These are phyloP conservation scores for Lasioglossum oenotherae DNA, from an alignment of 2,888 invertebrate genomes.

Conservation along the genomic window DNA sequence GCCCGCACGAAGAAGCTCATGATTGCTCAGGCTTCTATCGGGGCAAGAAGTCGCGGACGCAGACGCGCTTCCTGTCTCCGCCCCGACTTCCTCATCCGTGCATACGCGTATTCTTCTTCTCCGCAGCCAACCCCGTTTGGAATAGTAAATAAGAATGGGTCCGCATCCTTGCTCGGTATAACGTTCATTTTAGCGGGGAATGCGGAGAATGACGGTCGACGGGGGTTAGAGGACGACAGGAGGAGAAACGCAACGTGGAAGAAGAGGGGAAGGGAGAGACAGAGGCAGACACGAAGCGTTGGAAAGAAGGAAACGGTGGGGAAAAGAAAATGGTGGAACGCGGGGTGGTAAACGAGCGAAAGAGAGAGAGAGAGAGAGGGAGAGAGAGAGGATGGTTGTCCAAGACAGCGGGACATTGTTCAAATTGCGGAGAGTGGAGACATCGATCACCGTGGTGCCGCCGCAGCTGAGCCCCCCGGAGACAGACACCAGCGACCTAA, in stretches of 20 bases:
- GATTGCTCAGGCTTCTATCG: conserved; percentile 68
- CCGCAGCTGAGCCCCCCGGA: conserved; percentile 78
- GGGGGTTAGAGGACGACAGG: not conserved
- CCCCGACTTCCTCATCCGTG: conserved; percentile 14
- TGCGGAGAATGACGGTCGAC: conserved; percentile 73
- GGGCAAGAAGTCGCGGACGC: conserved; percentile 46
- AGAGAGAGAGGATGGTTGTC: conserved; percentile 49
- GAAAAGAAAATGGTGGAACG: conserved; percentile 22
- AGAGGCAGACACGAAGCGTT: conserved; percentile 24
- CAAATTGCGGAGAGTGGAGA: conserved; percentile 80
- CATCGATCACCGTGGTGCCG: conserved; percentile 79
- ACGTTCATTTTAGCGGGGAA: conserved; percentile 78
- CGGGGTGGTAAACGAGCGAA: conserved; percentile 21
- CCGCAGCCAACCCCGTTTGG: conserved; percentile 52
- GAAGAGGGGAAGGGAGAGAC: conserved; percentile 12
- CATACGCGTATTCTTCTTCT: conserved; percentile 51
- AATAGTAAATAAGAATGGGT: conserved; percentile 79
- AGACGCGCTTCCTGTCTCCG: conserved; percentile 8
- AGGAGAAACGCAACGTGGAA: not conserved
- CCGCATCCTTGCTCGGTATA: conserved; percentile 71
- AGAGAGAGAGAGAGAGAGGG: conserved; percentile 40
- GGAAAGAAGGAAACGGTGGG: conserved; percentile 27
- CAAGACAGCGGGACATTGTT: conserved; percentile 80
- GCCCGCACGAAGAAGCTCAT: conserved; percentile 70
- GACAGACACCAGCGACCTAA: conserved; percentile 73